Percentiles rank a stretch among this genome's conserved stretches.
These are phyloP conservation scores for Actenoides hombroni DNA, from an alignment of 2,113 vertebrate species.

Conservation along the genomic window DNA sequence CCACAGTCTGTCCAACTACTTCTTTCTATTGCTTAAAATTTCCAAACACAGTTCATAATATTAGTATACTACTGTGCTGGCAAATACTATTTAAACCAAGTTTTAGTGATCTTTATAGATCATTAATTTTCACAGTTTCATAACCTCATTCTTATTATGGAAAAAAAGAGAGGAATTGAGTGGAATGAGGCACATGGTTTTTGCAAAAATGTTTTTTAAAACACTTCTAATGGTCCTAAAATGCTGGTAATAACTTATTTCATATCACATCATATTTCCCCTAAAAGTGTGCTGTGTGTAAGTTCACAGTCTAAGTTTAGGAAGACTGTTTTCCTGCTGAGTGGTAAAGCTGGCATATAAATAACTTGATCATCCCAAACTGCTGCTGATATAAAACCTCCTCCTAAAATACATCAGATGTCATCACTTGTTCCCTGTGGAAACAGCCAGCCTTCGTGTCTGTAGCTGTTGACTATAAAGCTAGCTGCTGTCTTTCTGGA, in stretches of 20 bases:
- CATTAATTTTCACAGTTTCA: not conserved
- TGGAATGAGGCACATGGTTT: not conserved
- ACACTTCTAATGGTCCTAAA: not conserved
- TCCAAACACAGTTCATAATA: not conserved
- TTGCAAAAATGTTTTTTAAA: not conserved
- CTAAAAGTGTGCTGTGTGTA: not conserved
- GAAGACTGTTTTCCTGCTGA: not conserved
- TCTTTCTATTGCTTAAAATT: not conserved
- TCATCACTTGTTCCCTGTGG: not conserved
- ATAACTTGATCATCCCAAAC: conserved; percentile 5
- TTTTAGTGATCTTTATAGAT: not conserved
- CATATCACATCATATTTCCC: not conserved
- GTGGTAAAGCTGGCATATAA: not conserved
- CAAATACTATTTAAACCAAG: not conserved
- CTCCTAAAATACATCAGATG: not conserved
- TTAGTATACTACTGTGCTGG: not conserved
- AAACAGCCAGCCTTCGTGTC: not conserved
- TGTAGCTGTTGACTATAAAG: not conserved
- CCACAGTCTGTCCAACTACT: not conserved
- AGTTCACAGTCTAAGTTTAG: not conserved
- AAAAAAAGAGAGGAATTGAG: not conserved
- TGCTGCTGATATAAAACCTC: conserved; percentile 15
- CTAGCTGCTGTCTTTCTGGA: not conserved
- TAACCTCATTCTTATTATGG: not conserved
- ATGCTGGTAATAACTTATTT: not conserved